phyloP scores from a whole-genome alignment of 2,888 invertebrate species.

The Dendrolimus houi region DNA sequence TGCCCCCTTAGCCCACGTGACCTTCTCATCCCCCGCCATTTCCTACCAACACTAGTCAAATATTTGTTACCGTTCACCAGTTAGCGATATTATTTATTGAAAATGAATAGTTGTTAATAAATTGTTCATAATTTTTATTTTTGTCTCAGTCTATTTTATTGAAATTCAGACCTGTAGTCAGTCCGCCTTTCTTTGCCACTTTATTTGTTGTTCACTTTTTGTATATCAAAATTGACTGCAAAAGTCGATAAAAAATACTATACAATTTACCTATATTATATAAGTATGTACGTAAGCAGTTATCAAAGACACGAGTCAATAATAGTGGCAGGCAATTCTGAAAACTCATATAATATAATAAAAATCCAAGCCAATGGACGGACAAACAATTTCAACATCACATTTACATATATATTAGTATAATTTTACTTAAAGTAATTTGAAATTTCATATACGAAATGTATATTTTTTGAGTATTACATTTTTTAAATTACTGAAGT shows the following conservation, averaged over 20 bases:
- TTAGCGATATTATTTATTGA: background rate
- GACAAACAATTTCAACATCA: too few species aligned
- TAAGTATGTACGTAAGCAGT: background rate
- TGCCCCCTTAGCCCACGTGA: conserved; percentile 37
- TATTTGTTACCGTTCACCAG: conserved; percentile 1
- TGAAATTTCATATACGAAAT: too few species aligned
- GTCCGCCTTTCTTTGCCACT: background rate
- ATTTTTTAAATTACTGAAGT: too few species aligned
- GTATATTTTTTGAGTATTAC: too few species aligned
- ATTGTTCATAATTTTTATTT: background rate
- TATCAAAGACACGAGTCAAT: background rate
- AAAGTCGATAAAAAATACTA: too few species aligned
- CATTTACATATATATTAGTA: too few species aligned
- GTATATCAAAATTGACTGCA: too few species aligned
- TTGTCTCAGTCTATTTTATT: background rate
- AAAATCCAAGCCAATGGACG: too few species aligned
- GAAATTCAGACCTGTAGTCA: background rate
- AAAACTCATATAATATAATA: too few species aligned
- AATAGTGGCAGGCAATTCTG: too few species aligned
- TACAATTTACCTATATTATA: background rate
- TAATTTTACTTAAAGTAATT: too few species aligned
- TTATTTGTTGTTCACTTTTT: too few species aligned
- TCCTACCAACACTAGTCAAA: conserved; percentile 57
- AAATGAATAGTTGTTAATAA: background rate
- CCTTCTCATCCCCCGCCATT: conserved; percentile 49